Conservation (phyloP, 2,113 vertebrate species). For the Poeciliopsis turrubarensis region DNA sequence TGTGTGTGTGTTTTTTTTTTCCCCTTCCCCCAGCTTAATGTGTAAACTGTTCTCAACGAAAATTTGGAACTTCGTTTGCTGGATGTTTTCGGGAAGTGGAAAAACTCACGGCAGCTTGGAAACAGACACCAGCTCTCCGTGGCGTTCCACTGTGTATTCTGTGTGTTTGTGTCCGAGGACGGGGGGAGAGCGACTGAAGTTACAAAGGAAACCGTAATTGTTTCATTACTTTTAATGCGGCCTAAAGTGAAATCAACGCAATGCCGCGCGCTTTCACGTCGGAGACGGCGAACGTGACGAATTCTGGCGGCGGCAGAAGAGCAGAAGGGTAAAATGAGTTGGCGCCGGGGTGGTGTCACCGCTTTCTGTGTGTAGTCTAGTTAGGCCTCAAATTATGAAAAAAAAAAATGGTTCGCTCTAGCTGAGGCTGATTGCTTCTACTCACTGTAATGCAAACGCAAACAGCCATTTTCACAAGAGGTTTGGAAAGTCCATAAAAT, state of each 20-base stretch:
- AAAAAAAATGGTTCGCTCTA: slow-evolving; percentile 11
- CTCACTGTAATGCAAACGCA: slow-evolving; percentile 14
- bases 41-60: slow-evolving; percentile 13
- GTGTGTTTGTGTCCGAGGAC: slow-evolving; percentile 36
- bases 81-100: slow-evolving; percentile 12
- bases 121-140: slow-evolving; percentile 42
- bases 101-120: slow-evolving; percentile 39
- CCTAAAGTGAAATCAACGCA: neutral
- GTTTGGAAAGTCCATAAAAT: slow-evolving; percentile 38
- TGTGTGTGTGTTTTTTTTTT: neutral
- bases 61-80: slow-evolving; percentile 10
- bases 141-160: slow-evolving; percentile 15
- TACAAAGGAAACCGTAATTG: slow-evolving; percentile 17
- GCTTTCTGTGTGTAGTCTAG: slow-evolving; percentile 15
- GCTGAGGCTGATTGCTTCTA: slow-evolving; percentile 21
- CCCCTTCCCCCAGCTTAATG: too few species aligned
- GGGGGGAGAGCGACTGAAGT: slow-evolving; percentile 25
- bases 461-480: slow-evolving; percentile 31
- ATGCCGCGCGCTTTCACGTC: neutral
- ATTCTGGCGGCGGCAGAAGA: neutral
- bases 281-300: neutral
- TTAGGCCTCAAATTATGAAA: slow-evolving; percentile 10
- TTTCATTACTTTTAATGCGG: slow-evolving; percentile 18
- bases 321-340: slow-evolving; percentile 1
- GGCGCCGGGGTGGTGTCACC: slow-evolving; percentile 12